A percentile compares a stretch with the other conserved stretches of the same genome.
Evolutionary conservation across 2,797 vertebrate species (phyloP).

Genomic region (Chelonia mydas): DNA sequence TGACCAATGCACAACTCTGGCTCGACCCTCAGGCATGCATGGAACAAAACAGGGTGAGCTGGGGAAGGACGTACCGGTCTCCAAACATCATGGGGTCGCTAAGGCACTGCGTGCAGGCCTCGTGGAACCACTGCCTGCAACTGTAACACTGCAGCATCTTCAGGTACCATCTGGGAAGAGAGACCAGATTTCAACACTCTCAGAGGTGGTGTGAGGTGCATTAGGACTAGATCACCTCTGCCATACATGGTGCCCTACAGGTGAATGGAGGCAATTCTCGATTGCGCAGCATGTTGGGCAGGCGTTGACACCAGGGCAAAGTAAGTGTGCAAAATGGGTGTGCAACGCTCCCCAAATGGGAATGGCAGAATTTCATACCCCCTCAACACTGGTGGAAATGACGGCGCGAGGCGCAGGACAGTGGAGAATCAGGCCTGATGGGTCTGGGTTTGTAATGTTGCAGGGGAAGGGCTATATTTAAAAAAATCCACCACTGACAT

Average conservation of each 20-base stretch:
- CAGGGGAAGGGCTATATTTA: not conserved
- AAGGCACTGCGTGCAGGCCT: constrained; percentile 95
- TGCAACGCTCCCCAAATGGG: not conserved
- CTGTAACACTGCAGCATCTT: constrained; percentile 96
- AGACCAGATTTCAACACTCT: not conserved
- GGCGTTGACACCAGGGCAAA: not conserved
- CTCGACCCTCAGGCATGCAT: fast-evolving
- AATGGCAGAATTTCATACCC: not conserved
- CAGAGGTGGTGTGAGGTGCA: not conserved
- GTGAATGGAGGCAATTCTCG: not conserved
- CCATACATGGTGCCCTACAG: not conserved
- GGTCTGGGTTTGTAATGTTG: not conserved
- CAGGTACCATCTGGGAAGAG: constrained; percentile 89
- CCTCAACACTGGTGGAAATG: not conserved
- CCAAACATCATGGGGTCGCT: constrained; percentile 95
- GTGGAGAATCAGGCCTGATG: not conserved
- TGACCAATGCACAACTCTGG: fast-evolving
- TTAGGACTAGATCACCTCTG: not conserved
- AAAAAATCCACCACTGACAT: not conserved
- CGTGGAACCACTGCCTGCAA: constrained; percentile 97
- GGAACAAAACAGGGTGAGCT: not conserved
- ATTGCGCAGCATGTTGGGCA: not conserved
- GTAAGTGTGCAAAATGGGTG: not conserved
- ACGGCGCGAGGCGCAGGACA: not conserved
- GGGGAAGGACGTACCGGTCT: constrained; percentile 84